These are phyloP conservation scores for Cheilosia vulpina DNA, from an alignment of 2,888 invertebrate species.

Conservation along the genomic window DNA sequence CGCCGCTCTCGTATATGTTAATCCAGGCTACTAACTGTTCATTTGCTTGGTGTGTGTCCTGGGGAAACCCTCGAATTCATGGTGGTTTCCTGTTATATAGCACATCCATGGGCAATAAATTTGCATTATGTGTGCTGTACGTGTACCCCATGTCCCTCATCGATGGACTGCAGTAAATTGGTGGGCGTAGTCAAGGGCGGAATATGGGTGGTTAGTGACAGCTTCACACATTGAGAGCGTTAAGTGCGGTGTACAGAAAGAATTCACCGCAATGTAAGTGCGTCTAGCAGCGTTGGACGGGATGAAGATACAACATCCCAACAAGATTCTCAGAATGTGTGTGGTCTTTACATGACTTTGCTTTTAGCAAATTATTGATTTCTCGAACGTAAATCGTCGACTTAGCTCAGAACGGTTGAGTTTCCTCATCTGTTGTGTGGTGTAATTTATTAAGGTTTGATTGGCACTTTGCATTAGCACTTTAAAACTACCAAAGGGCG, in stretches of 20 bases:
- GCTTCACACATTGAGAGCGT: slow-evolving; percentile 25
- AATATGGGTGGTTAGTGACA: slow-evolving; percentile 50
- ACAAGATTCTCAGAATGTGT: slow-evolving; percentile 31
- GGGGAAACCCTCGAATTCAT: slow-evolving; percentile 48
- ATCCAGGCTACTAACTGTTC: slow-evolving; percentile 7
- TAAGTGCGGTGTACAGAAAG: slow-evolving; percentile 19
- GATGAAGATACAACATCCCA: slow-evolving; percentile 17
- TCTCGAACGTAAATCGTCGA: slow-evolving; percentile 60
- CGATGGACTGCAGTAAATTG: slow-evolving; percentile 61
- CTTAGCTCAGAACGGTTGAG: slow-evolving; percentile 41
- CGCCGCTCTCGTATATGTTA: slow-evolving; percentile 1
- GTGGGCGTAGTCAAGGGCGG: slow-evolving; percentile 42
- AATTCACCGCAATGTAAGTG: slow-evolving; percentile 23
- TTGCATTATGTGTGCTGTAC: slow-evolving; percentile 52
- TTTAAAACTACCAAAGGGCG: slow-evolving; percentile 48
- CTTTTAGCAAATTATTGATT: slow-evolving; percentile 65
- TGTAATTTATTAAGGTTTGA: slow-evolving; percentile 40
- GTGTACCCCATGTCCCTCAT: slow-evolving; percentile 33
- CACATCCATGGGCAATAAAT: slow-evolving; percentile 58
- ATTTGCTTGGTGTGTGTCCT: slow-evolving; percentile 31
- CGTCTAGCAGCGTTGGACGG: neutral
- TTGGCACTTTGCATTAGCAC: slow-evolving; percentile 41
- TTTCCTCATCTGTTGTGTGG: slow-evolving; percentile 51
- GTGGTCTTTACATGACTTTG: slow-evolving; percentile 61
- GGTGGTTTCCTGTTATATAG: slow-evolving; percentile 49